Evolutionary conservation across 2,888 invertebrate species (phyloP).

Genomic region (Drosophila neonasuta): DNA sequence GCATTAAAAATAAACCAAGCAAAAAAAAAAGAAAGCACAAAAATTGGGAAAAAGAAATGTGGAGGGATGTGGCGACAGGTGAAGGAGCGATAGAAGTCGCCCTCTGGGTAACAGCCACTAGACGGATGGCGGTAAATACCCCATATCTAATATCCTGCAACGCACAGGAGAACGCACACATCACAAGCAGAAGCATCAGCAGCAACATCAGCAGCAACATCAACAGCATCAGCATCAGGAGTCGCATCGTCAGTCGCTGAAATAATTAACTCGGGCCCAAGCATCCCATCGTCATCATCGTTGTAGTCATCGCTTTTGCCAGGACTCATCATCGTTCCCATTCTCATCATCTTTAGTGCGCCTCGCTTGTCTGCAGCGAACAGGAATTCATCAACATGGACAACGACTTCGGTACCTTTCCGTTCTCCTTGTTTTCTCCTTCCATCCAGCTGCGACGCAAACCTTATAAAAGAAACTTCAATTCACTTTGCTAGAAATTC

Average conservation of each 20-base stretch:
- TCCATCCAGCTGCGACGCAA: conserved; percentile 25
- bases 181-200: conserved; percentile 3
- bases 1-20: conserved; percentile 11
- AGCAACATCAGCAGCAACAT: conserved; percentile 20
- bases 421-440: conserved; percentile 6
- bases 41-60: conserved; percentile 5
- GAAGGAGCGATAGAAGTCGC: conserved; percentile 18
- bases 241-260: conserved; percentile 52
- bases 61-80: conserved; percentile 33
- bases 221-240: neutral
- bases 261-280: conserved; percentile 67
- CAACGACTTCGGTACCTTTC: conserved; percentile 28
- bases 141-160: conserved; percentile 66
- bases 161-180: conserved; percentile 42
- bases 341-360: conserved; percentile 14
- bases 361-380: conserved; percentile 49
- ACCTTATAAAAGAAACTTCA: conserved; percentile 43
- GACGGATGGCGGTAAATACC: conserved; percentile 2
- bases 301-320: conserved; percentile 20
- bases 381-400: conserved; percentile 61
- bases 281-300: conserved; percentile 22
- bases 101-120: conserved; percentile 28
- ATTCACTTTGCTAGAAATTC: conserved; percentile 50
- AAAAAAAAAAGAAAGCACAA: conserved; percentile 5
- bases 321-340: conserved; percentile 21